Base-by-base conservation (phyloP, 2,888 invertebrate genomes). In the Noctua pronuba region DNA sequence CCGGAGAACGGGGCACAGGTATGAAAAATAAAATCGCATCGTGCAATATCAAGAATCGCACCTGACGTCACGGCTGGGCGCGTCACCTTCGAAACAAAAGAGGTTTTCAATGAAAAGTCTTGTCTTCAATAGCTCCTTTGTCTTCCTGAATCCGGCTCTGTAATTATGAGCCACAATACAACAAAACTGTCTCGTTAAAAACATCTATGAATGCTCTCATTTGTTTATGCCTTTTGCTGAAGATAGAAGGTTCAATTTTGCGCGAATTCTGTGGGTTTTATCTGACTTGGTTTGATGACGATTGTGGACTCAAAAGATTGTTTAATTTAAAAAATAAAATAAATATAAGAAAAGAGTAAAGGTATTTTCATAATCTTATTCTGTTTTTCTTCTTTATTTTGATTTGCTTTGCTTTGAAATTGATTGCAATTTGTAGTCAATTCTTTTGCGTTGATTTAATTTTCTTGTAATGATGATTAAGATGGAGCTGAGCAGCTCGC, bases 131-230 rank as follows among this genome's bases (percentile, higher is more conserved):
- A 44, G 62, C 11, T 38, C 58, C 52, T 73, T 83, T 83, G 77
- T 85, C n/a, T 83, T 71, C 8, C 21, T 60, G 35, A 69, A 76
- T 80, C 81, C 75, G 81, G 68, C 66, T 74, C 77, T 85, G 80
- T 87, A 87, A 86, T 87, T 83, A 83, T 73, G 60, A 35, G 66
- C 41, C 66, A 83, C 77, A 86, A 77, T 85, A 82, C 72, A 60
- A 67, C 73, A 69, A 81, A 76, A 84, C 75, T 74, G 85, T 66
- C 85, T 79, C 84, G 46, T 81, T 84, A 75, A 68, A 69, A 52
- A 64, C 62, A 60, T 75, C 62, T 66, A 78, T 82, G 55, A 11
- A 13, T 13, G 35, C 55, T 21, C 2, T 77, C 67, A 74, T 77
- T 71, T 65, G n/a, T 71, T 49, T n/a, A 16, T 24, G 16, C 28